Evolutionary conservation across 2,888 invertebrate species (phyloP).

Genomic region (Aphodius granarius): DNA sequence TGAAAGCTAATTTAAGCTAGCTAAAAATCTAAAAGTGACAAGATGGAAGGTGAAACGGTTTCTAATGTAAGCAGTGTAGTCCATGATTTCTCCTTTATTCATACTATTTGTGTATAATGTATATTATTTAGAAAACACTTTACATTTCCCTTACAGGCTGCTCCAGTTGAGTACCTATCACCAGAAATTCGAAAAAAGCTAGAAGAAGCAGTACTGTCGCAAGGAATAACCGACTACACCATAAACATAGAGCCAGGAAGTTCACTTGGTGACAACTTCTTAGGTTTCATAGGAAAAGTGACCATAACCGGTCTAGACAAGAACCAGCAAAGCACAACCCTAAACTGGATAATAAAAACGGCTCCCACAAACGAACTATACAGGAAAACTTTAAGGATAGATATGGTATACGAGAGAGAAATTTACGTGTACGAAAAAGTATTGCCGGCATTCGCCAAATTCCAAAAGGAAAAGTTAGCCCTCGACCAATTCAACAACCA

Average conservation of each 20-base stretch:
- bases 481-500: constrained; percentile 25
- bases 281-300: constrained; percentile 12
- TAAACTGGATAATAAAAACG: constrained; percentile 41
- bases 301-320: background rate
- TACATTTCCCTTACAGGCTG: too few species aligned
- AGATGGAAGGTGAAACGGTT: background rate
- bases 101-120: too few species aligned
- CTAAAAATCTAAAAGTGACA: background rate
- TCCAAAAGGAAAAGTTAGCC: constrained; percentile 34
- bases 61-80: background rate
- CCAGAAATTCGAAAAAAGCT: constrained; percentile 11
- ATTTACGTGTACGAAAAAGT: constrained; percentile 39
- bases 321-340: constrained; percentile 12
- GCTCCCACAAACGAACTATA: constrained; percentile 34
- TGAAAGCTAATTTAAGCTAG: background rate
- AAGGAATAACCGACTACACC: constrained; percentile 11
- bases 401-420: constrained; percentile 38
- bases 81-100: too few species aligned
- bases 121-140: too few species aligned
- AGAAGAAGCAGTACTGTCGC: background rate
- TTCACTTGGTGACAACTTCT: constrained; percentile 15
- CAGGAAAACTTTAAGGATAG: constrained; percentile 34
- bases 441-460: constrained; percentile 34
- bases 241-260: background rate
- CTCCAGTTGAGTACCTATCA: background rate